Evolutionary conservation across 23 tunicate species (phyloP).

Genomic region (Ciona savignyi): DNA sequence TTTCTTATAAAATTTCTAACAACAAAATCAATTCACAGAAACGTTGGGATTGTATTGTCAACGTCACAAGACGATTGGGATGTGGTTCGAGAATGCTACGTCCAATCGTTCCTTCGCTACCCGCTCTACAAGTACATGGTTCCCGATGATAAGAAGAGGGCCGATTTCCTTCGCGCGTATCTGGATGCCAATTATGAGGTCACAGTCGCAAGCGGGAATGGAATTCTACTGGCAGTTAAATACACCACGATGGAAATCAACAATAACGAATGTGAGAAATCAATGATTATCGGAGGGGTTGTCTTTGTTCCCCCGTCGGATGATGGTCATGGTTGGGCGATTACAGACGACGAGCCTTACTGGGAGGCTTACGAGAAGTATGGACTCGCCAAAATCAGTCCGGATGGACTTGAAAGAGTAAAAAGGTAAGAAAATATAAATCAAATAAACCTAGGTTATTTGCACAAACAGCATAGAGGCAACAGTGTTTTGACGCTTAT

Average conservation of each 20-base stretch:
- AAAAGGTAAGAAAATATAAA: constrained; percentile 27
- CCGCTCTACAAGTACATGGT: constrained; percentile 83
- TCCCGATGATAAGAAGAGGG: constrained; percentile 54
- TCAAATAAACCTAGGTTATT: no score
- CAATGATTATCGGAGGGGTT: constrained; percentile 41
- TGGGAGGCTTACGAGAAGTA: constrained; percentile 57
- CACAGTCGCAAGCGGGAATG: constrained; percentile 54
- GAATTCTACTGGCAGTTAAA: constrained; percentile 34
- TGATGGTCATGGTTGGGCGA: constrained; percentile 82
- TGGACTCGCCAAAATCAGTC: constrained; percentile 37
- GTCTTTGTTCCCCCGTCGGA: constrained; percentile 63
- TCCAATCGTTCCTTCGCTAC: constrained; percentile 46
- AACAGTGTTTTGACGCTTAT: no score
- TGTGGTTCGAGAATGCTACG: constrained; percentile 46
- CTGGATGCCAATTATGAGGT: constrained; percentile 83
- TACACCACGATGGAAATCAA: not conserved
- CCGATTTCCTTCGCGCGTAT: constrained; percentile 68
- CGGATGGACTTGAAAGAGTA: constrained; percentile 47
- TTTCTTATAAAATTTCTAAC: no score
- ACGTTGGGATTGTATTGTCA: constrained; percentile 13
- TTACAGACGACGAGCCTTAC: constrained; percentile 57
- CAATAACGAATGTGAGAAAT: no score
- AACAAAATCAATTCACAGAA: constrained; percentile 44
- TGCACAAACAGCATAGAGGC: no score
- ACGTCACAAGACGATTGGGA: constrained; percentile 51